These are phyloP conservation scores for Acrocyrtus sp. DNA, from an alignment of 2,888 invertebrate species.

Conservation along the genomic window DNA sequence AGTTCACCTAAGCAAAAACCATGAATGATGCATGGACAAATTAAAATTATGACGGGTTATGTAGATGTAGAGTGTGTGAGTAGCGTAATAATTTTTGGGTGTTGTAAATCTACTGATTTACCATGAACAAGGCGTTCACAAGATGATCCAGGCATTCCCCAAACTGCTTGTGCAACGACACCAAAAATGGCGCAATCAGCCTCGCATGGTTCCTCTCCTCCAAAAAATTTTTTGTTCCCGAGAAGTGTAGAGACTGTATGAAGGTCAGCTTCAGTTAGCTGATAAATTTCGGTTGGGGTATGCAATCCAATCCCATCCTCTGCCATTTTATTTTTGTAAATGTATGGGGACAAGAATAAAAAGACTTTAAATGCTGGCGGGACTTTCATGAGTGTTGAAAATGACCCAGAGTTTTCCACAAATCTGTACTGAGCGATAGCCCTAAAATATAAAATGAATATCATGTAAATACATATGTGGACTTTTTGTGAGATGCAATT, in stretches of 20 bases:
- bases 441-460: slow-evolving; percentile 6
- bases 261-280: slow-evolving; percentile 51
- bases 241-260: slow-evolving; percentile 49
- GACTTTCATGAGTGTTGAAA: slow-evolving; percentile 2
- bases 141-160: slow-evolving; percentile 63
- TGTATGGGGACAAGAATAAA: not conserved
- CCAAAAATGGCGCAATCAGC: slow-evolving; percentile 67
- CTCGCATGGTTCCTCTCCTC: slow-evolving; percentile 58
- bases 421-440: slow-evolving; percentile 1
- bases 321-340: slow-evolving; percentile 9
- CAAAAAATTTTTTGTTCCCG: slow-evolving; percentile 54
- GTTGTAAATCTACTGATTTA: slow-evolving; percentile 39
- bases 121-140: slow-evolving; percentile 60
- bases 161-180: slow-evolving; percentile 65
- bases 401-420: not conserved
- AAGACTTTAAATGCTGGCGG: slow-evolving; percentile 10
- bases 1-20: slow-evolving; percentile 63
- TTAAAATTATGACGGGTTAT: not conserved
- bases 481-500: not conserved
- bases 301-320: slow-evolving; percentile 58
- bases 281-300: slow-evolving; percentile 38
- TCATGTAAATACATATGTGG: too few relatives aligned
- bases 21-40: not conserved
- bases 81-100: too few relatives aligned
- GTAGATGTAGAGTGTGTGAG: too few relatives aligned